Evolutionary conservation across 92 coral and sea anemone genomes (phyloP).

Genomic region (Pocillopora grandis): DNA sequence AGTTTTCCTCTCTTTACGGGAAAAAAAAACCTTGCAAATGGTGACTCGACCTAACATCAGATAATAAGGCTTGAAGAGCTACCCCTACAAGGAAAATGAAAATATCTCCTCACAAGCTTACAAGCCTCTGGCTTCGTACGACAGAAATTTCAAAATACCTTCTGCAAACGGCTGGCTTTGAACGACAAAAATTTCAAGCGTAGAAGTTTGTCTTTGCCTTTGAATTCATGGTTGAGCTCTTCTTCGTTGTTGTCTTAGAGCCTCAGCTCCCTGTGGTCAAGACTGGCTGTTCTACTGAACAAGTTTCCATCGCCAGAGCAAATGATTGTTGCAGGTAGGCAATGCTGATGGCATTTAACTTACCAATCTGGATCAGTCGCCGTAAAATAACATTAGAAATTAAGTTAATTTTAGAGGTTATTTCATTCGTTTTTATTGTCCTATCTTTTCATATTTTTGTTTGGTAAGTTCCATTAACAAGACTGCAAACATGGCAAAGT

Average conservation of each 20-base stretch:
- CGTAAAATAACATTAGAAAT: background rate
- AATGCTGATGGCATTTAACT: background rate
- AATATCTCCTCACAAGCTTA: too few species aligned
- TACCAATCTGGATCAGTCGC: too few species aligned
- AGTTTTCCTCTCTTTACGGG: too few species aligned
- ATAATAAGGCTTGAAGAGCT: too few species aligned
- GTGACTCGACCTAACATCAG: too few species aligned
- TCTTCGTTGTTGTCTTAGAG: conserved; percentile 49
- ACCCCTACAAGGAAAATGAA: too few species aligned
- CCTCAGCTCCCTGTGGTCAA: conserved; percentile 84
- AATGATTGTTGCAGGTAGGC: conserved; percentile 68
- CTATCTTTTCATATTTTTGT: background rate
- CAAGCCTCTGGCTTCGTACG: too few species aligned
- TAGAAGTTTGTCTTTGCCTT: too few species aligned
- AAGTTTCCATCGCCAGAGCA: conserved; percentile 74
- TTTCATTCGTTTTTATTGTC: background rate
- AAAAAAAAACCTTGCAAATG: too few species aligned
- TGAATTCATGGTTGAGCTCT: background rate
- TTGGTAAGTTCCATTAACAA: conserved; percentile 45
- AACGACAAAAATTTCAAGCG: too few species aligned
- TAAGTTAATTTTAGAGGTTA: background rate
- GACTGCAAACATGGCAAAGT: conserved; percentile 66
- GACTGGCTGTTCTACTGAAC: conserved; percentile 78
- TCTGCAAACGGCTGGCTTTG: too few species aligned
- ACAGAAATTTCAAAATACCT: too few species aligned